Conservation (phyloP, 2,797 vertebrate species). For the Coilia nasus region DNA sequence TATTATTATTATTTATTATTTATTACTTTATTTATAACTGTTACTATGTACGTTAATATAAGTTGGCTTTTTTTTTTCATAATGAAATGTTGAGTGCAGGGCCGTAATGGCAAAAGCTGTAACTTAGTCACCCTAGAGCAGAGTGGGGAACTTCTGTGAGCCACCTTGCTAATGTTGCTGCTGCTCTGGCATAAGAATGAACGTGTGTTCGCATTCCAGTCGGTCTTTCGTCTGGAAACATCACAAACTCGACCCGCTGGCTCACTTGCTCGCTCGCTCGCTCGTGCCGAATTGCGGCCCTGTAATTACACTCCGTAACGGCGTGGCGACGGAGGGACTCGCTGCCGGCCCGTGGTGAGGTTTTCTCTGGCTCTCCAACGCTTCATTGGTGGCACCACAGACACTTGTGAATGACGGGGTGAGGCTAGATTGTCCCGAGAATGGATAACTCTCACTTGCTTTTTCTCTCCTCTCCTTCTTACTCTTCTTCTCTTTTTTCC, state of each 20-base stretch:
- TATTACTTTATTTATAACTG: no score
- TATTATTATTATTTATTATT: no score
- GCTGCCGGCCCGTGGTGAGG: not conserved
- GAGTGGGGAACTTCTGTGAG: no score
- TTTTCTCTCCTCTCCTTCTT: not conserved
- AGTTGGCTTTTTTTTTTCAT: no score
- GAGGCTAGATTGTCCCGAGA: not conserved
- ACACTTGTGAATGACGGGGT: not conserved
- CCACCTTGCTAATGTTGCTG: not conserved
- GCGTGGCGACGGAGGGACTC: not conserved
- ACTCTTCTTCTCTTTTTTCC: not conserved
- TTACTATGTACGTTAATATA: no score
- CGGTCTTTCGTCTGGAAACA: conserved; percentile 3
- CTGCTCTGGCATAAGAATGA: not conserved
- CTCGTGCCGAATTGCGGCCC: not conserved
- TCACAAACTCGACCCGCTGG: not conserved
- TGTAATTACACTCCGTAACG: not conserved
- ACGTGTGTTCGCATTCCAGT: not conserved
- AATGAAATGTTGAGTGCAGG: no score
- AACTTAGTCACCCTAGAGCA: no score
- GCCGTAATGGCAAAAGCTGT: no score
- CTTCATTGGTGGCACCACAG: not conserved
- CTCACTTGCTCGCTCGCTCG: not conserved
- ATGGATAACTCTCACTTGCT: not conserved
- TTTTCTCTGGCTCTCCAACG: not conserved